These are phyloP conservation scores for Cotesia vestalis DNA, from an alignment of 1,140 invertebrate genomes.

Conservation along the genomic window DNA sequence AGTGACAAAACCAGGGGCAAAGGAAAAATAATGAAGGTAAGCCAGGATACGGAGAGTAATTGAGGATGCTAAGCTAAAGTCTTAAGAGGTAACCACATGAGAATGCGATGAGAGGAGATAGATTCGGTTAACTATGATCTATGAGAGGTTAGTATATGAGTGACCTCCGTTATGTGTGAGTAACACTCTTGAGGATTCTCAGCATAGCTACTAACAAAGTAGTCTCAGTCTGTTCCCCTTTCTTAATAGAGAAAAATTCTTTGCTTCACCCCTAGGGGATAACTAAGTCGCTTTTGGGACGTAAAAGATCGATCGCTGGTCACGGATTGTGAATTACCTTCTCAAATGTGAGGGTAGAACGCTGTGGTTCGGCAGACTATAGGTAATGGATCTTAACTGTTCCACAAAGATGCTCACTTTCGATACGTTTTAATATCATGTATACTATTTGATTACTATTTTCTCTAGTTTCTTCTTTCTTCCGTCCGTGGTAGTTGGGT, in stretches of 20 bases:
- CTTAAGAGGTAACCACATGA: constrained; percentile 46
- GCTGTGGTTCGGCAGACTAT: background rate
- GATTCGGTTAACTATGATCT: constrained; percentile 56
- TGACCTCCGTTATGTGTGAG: constrained; percentile 52
- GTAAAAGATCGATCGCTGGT: constrained; percentile 19
- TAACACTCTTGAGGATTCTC: constrained; percentile 46
- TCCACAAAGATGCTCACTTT: too few relatives aligned
- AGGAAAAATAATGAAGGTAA: constrained; percentile 35
- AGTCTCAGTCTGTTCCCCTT: constrained; percentile 17
- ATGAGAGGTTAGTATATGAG: constrained; percentile 55
- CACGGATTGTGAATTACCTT: constrained; percentile 15
- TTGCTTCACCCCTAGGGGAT: background rate
- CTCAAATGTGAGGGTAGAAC: constrained; percentile 8
- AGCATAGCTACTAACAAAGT: constrained; percentile 41
- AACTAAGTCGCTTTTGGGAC: constrained; percentile 16
- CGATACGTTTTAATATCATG: too few relatives aligned
- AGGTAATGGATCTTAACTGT: too few relatives aligned
- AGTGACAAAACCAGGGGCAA: constrained; percentile 5
- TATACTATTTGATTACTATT: too few relatives aligned
- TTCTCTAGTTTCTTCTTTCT: too few relatives aligned
- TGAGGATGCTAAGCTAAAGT: constrained; percentile 53
- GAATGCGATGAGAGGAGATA: constrained; percentile 28
- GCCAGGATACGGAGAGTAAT: constrained; percentile 47
- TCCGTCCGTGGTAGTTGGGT: too few relatives aligned
- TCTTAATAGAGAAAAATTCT: constrained; percentile 54